Evolutionary conservation across 2,797 vertebrate species (phyloP), one percentile per base, ranked within the genome.

Genomic region (Sebastes iracundus): DNA sequence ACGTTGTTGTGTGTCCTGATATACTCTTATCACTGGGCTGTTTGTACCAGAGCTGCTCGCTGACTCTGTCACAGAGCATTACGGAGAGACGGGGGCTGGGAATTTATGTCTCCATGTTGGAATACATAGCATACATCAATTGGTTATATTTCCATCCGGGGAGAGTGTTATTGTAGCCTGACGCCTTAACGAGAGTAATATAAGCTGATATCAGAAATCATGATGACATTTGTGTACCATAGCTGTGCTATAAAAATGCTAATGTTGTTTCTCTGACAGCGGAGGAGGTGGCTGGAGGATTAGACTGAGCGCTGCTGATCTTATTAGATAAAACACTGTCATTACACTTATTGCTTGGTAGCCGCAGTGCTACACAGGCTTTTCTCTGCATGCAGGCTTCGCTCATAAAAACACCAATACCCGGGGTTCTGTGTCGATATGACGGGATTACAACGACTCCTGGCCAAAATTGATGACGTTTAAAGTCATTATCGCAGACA

Each of bases 181-280:
- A 12, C 2, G 38, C 73, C 83, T 78, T 90, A 92, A 92, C 73
- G 70, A 88, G 83, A 46, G 66, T 32, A 76, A 82, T 88, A 79
- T 67, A 77, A 81, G 76, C 82, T 68, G 62, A 69, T 77, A 74
- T 77, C 65, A 82, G 88, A 82, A 90, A 88, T 87, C 82, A 87
- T 52, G 38, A 79, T 87, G 90, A 77, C 87, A 79, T 87, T 82
- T 85, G 89, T 90, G 84, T 66, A 52, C 28, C 69, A 33, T 58
- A n/a, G 80, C 81, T 3, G 38, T 2, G 8, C 83, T 71, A 87
- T 90, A 82, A 88, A 92, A 82, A 92, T 88, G 90, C 76, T 90
- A 90, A 92, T 91, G 83, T 61, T 60, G 78, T 32, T 60, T 59
- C 20, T 64, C 3, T 72, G 81, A 63, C 53, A 4, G 79, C 4